Conservation (phyloP, 2,113 vertebrate genomes). For the Micromys minutus region DNA sequence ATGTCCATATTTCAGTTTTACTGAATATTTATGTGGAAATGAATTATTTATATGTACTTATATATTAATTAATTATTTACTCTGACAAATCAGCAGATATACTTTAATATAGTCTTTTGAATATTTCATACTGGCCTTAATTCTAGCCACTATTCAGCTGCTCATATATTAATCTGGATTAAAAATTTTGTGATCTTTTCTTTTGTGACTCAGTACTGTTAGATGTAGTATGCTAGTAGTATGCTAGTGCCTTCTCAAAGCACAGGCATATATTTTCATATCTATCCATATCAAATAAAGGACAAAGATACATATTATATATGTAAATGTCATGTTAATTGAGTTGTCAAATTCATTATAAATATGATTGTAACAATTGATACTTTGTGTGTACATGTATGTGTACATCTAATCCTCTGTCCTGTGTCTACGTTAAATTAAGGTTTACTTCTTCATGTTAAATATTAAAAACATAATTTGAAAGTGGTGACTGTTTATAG, state of each 20-base stretch:
- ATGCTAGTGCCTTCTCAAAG: background rate
- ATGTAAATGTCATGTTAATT: background rate
- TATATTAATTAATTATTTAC: background rate
- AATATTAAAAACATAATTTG: background rate
- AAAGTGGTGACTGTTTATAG: background rate
- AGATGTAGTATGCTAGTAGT: background rate
- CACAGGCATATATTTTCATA: background rate
- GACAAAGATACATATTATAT: background rate
- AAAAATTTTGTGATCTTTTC: background rate
- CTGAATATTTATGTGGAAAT: background rate
- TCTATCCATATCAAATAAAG: background rate
- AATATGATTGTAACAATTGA: background rate
- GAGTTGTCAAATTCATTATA: background rate
- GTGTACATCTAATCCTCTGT: background rate
- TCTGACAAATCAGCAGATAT: background rate
- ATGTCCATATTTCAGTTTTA: background rate
- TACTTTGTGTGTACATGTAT: background rate
- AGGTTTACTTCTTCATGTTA: background rate
- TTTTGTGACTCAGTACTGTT: background rate
- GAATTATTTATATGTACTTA: background rate
- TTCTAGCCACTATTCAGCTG: conserved; percentile 2
- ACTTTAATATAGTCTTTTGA: background rate
- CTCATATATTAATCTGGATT: background rate
- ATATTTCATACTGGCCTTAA: background rate
- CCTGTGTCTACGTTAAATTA: background rate